Percentiles rank a stretch among this genome's conserved stretches.
These are phyloP conservation scores for Oscheius myriophilus DNA, from an alignment of 2,888 invertebrate species.

Conservation along the genomic window DNA sequence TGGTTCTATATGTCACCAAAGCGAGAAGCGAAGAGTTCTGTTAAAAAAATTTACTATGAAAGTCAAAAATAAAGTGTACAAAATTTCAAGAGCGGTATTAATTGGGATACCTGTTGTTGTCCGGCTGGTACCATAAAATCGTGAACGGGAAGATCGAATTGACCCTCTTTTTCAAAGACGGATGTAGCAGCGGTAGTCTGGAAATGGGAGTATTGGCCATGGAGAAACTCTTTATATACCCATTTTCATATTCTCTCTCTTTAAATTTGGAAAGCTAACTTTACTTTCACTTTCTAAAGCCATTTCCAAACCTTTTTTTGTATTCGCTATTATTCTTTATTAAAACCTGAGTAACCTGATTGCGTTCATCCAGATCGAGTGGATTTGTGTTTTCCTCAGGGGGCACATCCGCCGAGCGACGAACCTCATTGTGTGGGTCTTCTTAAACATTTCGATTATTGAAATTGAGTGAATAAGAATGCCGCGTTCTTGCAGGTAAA, in stretches of 20 bases:
- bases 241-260: no score
- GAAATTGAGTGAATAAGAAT: no score
- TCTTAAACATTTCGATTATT: not conserved
- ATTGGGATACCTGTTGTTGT: constrained; percentile 37
- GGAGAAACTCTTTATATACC: no score
- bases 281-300: no score
- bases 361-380: not conserved
- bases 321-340: no score
- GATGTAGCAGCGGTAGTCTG: not conserved
- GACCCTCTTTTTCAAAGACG: not conserved
- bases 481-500: no score
- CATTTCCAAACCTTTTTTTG: no score
- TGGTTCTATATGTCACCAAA: constrained; percentile 4
- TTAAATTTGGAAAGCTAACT: no score
- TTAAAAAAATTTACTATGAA: not conserved
- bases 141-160: constrained; percentile 53
- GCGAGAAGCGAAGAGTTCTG: constrained; percentile 19
- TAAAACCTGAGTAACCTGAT: constrained; percentile 3
- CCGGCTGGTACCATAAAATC: constrained; percentile 65
- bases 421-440: constrained; percentile 17
- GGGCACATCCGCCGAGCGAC: constrained; percentile 13
- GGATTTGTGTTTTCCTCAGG: no score
- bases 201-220: no score
- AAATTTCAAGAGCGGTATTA: no score
- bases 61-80: not conserved